phyloP scores from a whole-genome alignment of 2,888 invertebrate species.

The Gandaritis pyraliata region DNA sequence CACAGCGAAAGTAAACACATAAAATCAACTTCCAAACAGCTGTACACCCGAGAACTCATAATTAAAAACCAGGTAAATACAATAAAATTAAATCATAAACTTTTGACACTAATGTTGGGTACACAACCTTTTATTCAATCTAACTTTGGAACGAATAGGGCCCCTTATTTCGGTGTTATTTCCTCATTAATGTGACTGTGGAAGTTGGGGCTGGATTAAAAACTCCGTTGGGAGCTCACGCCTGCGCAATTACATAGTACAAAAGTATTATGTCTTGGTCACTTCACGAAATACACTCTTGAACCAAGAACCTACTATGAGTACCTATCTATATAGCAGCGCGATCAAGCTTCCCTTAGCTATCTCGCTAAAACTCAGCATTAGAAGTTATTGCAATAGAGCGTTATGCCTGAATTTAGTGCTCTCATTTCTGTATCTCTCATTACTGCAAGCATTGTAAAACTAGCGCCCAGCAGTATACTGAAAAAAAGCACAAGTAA shows the following conservation, averaged over 20 bases:
- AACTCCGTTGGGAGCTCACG: constrained; percentile 71
- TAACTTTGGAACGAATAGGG: constrained; percentile 73
- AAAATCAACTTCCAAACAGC: constrained; percentile 26
- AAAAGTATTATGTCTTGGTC: not conserved
- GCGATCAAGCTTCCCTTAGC: too few species aligned
- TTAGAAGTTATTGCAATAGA: too few species aligned
- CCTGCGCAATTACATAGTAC: constrained; percentile 62
- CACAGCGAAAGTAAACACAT: constrained; percentile 14
- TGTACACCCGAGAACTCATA: constrained; percentile 28
- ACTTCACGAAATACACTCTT: not conserved
- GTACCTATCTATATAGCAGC: too few species aligned
- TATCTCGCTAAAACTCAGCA: too few species aligned
- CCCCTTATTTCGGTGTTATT: constrained; percentile 76
- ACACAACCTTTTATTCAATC: constrained; percentile 79
- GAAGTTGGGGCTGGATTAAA: constrained; percentile 74
- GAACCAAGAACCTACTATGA: too few species aligned
- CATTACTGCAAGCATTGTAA: too few species aligned
- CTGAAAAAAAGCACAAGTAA: too few species aligned
- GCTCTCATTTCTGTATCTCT: too few species aligned
- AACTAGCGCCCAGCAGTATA: too few species aligned
- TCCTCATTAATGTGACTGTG: constrained; percentile 76
- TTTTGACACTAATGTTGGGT: constrained; percentile 64
- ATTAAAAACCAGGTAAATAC: constrained; percentile 47
- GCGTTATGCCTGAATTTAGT: too few species aligned
- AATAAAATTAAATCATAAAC: constrained; percentile 74